Percentiles rank a stretch among this genome's conserved stretches.
Evolutionary conservation across 2,888 invertebrate species (phyloP).

Genomic region (Sialis fuliginosa): DNA sequence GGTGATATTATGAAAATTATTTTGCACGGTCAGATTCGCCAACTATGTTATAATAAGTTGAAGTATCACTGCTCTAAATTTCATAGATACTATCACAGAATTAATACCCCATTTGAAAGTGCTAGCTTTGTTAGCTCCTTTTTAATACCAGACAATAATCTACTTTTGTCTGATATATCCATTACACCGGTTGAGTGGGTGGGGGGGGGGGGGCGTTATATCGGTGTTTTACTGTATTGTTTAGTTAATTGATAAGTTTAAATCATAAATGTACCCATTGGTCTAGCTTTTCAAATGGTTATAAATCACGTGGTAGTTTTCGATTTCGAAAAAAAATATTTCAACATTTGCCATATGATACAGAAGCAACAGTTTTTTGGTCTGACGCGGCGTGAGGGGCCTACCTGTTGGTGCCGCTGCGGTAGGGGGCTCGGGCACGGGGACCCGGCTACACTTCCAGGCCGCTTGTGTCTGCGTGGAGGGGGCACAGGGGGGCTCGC

Average conservation of each 20-base stretch:
- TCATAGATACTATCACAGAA: too few species aligned
- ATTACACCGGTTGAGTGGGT: neutral
- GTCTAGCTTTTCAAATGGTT: too few species aligned
- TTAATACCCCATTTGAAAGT: too few species aligned
- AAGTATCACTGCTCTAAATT: too few species aligned
- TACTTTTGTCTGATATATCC: too few species aligned
- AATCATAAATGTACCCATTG: neutral
- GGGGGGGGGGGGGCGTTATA: neutral
- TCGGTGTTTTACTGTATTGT: too few species aligned
- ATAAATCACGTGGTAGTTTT: neutral
- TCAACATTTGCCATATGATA: neutral
- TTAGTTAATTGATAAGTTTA: neutral
- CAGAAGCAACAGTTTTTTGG: constrained; percentile 3
- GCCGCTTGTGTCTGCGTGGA: constrained; percentile 35
- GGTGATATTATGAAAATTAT: too few species aligned
- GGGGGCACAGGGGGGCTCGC: constrained; percentile 42
- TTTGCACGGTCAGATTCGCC: too few species aligned
- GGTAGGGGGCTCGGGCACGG: constrained; percentile 29
- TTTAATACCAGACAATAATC: too few species aligned
- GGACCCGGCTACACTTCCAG: constrained; percentile 31
- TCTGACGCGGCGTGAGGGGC: constrained; percentile 17
- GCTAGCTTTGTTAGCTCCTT: too few species aligned
- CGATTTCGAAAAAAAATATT: neutral
- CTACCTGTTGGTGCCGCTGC: constrained; percentile 25
- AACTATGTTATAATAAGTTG: too few species aligned